These are phyloP conservation scores for Agrotis ipsilon DNA, from an alignment of 2,888 invertebrate species.

Conservation along the genomic window DNA sequence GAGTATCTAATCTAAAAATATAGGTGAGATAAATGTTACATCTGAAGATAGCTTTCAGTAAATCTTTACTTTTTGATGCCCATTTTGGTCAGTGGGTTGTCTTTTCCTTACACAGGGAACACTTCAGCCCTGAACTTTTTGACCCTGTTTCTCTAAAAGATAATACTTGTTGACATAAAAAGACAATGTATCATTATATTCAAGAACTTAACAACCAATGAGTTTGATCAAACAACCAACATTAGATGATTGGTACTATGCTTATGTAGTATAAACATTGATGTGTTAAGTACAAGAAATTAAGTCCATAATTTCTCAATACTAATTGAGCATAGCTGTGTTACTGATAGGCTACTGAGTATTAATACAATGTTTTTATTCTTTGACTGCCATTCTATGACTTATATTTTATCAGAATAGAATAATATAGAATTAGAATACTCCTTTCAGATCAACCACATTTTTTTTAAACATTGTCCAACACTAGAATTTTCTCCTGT, in stretches of 20 bases:
- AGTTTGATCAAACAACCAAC: background rate
- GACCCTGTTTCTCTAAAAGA: background rate
- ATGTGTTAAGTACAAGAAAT: conserved; percentile 11
- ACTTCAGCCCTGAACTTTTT: too few species aligned
- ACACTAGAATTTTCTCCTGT: too few species aligned
- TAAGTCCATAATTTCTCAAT: conserved; percentile 5
- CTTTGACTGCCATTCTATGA: background rate
- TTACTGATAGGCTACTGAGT: conserved; percentile 17
- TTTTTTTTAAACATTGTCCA: too few species aligned
- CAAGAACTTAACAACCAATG: background rate
- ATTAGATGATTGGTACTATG: background rate
- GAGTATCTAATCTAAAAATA: conserved; percentile 32
- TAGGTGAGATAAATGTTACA: conserved; percentile 10
- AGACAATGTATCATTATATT: background rate
- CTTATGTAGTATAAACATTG: conserved; percentile 22
- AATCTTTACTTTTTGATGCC: background rate
- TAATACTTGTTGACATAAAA: background rate
- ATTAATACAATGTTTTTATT: conserved; percentile 3
- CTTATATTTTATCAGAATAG: too few species aligned
- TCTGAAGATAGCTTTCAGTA: background rate
- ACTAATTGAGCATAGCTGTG: conserved; percentile 8
- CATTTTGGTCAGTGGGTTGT: too few species aligned
- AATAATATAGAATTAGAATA: too few species aligned
- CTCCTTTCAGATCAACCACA: background rate
- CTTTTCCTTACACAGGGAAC: background rate